phyloP scores from a whole-genome alignment of 2,113 vertebrate genomes.

The Gallinago paraguaiae region DNA sequence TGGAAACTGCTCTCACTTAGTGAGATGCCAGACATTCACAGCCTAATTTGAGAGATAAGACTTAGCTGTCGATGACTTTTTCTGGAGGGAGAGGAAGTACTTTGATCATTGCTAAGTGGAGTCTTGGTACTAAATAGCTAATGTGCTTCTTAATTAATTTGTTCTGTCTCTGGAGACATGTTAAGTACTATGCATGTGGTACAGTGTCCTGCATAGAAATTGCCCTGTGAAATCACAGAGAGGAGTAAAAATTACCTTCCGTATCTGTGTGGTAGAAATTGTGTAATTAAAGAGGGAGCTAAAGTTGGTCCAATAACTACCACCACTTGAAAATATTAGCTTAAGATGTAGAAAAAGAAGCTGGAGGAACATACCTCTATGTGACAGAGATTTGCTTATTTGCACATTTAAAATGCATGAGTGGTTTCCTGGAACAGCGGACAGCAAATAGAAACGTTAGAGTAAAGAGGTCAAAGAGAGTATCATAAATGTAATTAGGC shows the following conservation, averaged over 20 bases:
- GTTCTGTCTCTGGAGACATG: neutral
- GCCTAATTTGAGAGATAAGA: neutral
- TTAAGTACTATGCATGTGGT: neutral
- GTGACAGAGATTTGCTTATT: neutral
- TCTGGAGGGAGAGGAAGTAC: neutral
- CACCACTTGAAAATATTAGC: neutral
- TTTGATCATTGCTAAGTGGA: conserved; percentile 10
- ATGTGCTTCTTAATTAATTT: conserved; percentile 1
- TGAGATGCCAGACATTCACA: neutral
- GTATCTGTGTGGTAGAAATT: neutral
- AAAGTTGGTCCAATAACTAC: neutral
- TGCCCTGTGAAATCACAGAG: neutral
- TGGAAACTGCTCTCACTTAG: conserved; percentile 17
- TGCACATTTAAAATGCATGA: neutral
- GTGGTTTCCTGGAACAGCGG: neutral
- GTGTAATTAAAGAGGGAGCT: neutral
- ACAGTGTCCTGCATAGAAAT: neutral
- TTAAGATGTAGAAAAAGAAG: neutral
- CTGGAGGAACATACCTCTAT: neutral
- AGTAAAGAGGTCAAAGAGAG: neutral
- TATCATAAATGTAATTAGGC: neutral
- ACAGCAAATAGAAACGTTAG: neutral
- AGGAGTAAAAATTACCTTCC: neutral
- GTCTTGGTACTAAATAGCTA: neutral
- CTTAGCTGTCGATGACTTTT: neutral